These are phyloP conservation scores for Platysteira castanea DNA, from an alignment of 2,113 vertebrate genomes.

Conservation along the genomic window DNA sequence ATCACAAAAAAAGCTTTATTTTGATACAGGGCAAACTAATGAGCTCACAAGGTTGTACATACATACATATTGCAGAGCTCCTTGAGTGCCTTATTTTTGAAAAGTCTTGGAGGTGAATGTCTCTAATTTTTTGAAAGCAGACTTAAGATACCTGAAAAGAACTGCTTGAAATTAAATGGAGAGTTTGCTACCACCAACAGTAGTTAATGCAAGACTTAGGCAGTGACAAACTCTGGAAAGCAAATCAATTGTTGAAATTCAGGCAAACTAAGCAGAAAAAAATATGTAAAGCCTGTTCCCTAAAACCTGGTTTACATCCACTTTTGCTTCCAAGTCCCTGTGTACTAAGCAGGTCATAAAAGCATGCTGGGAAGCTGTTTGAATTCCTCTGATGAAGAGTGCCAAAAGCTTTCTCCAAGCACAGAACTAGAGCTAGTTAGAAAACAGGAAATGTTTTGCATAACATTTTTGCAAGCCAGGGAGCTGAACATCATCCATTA, in stretches of 20 bases:
- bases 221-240: background rate
- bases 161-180: background rate
- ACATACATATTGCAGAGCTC: background rate
- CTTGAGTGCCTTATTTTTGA: background rate
- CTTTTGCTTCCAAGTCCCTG: slow-evolving; percentile 2
- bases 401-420: slow-evolving; percentile 42
- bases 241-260: background rate
- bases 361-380: background rate
- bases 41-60: background rate
- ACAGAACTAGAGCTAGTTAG: slow-evolving; percentile 11
- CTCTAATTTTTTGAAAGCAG: background rate
- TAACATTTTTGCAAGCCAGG: slow-evolving; percentile 1
- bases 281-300: background rate
- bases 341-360: slow-evolving; percentile 33
- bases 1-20: background rate
- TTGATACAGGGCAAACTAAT: background rate
- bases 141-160: background rate
- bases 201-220: background rate
- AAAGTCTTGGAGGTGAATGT: background rate
- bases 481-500: background rate
- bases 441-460: slow-evolving; percentile 57
- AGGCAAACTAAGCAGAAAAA: background rate
- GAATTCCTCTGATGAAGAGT: slow-evolving; percentile 2
- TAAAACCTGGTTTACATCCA: slow-evolving; percentile 22
- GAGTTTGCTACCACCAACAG: background rate